Base-by-base conservation (phyloP, 2,113 vertebrate genomes). In the Semicossyphus pulcher region DNA sequence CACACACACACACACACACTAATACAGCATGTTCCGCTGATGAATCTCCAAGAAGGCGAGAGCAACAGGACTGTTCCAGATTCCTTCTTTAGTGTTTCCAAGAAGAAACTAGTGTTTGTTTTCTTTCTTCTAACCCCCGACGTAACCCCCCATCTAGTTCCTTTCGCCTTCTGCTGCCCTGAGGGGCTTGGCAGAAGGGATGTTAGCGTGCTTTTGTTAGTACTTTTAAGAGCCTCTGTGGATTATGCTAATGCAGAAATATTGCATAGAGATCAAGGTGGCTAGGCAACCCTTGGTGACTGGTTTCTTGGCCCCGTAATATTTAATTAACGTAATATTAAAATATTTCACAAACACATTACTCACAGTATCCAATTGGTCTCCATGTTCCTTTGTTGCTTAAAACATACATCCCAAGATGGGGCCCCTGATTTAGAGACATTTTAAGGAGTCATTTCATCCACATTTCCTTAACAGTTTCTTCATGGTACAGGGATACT, bases 71-170 rank as follows among this genome's bases (percentile, higher is more conserved):
- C 65, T 54, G 28, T 75, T 74, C 39, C 65, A 72, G 51, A 84
- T 79, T 69, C 52, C 62, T 72, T 66, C 54, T 76, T 59, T 60
- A 34, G 57, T 73, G 66, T 71, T 85, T 90, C 79, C 65, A 73
- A 86, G 77, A 82, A 73, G 64, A 65, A 87, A 81, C 20, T 18
- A 48, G 42, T 69, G 58, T 69, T 84, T 67, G 47, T 82, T 90
- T 85, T 71, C 58, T 37, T 83, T 62, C 29, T 58, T 75, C 44
- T 49, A 58, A 80, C 59, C 69, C 58, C 53, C 18, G 32, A 73
- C 1, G 32, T 14, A 49, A 68, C 57, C 34, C 57, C 41, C 31
- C 20, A 37, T 78, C 39, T 15, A 78, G 71, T 76, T 68, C 57
- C 25, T 49, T 83, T 73, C 4, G 42, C 66, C 36, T 37, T 67